Conservation (phyloP, 2,888 invertebrate species). For the Meghimatium bilineatum region DNA sequence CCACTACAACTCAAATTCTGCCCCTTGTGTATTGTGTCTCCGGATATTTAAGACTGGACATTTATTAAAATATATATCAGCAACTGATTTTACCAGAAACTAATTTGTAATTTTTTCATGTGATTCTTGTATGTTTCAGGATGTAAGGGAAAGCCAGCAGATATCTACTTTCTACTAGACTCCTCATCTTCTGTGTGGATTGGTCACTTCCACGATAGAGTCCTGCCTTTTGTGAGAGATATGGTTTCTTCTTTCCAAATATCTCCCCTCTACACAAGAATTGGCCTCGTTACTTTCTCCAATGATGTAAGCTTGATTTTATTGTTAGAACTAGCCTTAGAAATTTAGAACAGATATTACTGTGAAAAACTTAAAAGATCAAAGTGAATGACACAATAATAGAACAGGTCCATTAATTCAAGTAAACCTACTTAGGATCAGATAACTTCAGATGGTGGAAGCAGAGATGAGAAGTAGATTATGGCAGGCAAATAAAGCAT, state of each 20-base stretch:
- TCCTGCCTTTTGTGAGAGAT: conserved; percentile 50
- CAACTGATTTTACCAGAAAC: not conserved
- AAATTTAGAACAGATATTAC: no score
- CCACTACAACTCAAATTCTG: no score
- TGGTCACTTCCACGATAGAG: conserved; percentile 34
- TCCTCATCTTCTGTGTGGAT: conserved; percentile 48
- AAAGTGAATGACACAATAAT: no score
- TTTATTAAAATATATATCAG: not conserved
- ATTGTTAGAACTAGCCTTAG: no score
- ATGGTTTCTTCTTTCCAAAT: conserved; percentile 54
- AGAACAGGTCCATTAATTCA: no score
- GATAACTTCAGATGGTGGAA: no score
- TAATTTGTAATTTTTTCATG: not conserved
- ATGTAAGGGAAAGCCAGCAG: conserved; percentile 51
- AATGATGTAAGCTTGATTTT: conserved; percentile 34
- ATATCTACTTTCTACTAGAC: conserved; percentile 56
- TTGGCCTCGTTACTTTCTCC: conserved; percentile 53
- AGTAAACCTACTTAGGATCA: no score
- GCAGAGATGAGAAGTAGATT: no score
- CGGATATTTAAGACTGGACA: not conserved
- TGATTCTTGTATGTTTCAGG: conserved; percentile 32
- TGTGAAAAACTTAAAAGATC: no score
- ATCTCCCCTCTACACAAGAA: conserved; percentile 52
- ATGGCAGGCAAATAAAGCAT: no score
- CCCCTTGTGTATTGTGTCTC: no score